Percentiles rank a stretch among this genome's conserved stretches.
Conservation (phyloP, 2,797 vertebrate genomes). For the Rhabdophis nuchalis region DNA sequence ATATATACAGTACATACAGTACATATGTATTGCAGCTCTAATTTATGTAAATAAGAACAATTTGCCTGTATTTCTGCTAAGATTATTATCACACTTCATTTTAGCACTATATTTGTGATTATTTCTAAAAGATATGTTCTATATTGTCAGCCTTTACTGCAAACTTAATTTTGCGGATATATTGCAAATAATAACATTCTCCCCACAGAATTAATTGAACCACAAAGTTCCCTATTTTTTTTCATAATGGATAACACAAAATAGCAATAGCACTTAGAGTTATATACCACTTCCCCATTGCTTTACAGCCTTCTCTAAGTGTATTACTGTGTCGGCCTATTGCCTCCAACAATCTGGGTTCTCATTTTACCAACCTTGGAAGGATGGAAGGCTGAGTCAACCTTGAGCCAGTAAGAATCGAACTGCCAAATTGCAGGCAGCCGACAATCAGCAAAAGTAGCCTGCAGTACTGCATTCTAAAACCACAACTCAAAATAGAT, state of each 20-base stretch:
- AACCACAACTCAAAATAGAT: not conserved
- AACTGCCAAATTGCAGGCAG: not conserved
- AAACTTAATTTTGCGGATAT: conserved; percentile 12
- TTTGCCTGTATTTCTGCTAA: conserved; percentile 35
- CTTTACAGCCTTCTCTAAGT: not conserved
- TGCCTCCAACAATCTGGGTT: not conserved
- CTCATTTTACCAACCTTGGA: not conserved
- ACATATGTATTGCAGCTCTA: not conserved
- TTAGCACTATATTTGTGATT: conserved; percentile 24
- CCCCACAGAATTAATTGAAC: not conserved
- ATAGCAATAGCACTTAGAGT: not conserved
- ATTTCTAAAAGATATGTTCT: conserved; percentile 25
- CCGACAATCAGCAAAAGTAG: not conserved
- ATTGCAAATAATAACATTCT: not conserved
- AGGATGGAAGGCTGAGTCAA: not conserved
- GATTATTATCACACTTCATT: conserved; percentile 27
- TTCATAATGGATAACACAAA: not conserved
- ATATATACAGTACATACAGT: not conserved
- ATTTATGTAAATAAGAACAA: conserved; percentile 16
- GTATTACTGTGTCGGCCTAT: not conserved
- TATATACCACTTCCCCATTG: not conserved
- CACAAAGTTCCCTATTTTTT: not conserved
- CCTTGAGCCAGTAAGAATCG: not conserved
- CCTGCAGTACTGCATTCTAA: not conserved
- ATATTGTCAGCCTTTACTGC: conserved; percentile 1